Base-by-base conservation (phyloP, 53 echinoderm and acorn worm genomes). In the Paracentrotus lividus region DNA sequence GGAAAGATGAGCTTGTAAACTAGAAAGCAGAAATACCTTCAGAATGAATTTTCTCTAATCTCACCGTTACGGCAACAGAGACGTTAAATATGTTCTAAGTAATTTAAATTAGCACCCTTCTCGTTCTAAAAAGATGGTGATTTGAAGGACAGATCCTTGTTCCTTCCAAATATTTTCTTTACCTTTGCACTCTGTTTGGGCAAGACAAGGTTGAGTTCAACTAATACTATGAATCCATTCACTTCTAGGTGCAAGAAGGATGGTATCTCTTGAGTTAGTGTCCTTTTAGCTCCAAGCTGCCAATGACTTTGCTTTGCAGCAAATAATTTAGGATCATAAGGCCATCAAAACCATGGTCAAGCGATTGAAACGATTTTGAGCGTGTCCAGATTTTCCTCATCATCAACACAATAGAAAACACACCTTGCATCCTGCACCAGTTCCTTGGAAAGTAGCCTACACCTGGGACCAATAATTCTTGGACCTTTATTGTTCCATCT, bases 401-500 rank as follows among this genome's bases (percentile, higher is more conserved):
- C 45, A 81, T 81, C 81, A 24, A 26, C 44, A 81, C 47, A 26
- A 81, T 47, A 45, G 26, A 81, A n/a, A 81, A 49, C 81, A 45
- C 81, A 81, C 72, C 72, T 81, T 81, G 2, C 76, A 76, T 20
- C 21, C 42, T 76, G 36, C 42, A 5, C 76, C 18, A 45, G 8
- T 49, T 27, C 81, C 47, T n/a, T 10, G 15, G 77, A 44, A 44
- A 26, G 47, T 26, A n/a, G n/a, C 47, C 13, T 47, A 38, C 81
- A 81, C 33, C 44, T 81, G 81, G 81, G 47, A 81, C 47, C 81
- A 10, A 45, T 81, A 81, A 81, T 27, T 81, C 81, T 49, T 81
- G 14, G 81, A 3, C 81, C 81, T 40, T n/a, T n/a, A n/a, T n/a
- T n/a, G 76, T 40, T 34, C 21, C 21, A 81, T 81, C 81, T 16